Evolutionary conservation across 2,888 invertebrate genomes (phyloP).

Genomic region (Diachrysia chrysitis): DNA sequence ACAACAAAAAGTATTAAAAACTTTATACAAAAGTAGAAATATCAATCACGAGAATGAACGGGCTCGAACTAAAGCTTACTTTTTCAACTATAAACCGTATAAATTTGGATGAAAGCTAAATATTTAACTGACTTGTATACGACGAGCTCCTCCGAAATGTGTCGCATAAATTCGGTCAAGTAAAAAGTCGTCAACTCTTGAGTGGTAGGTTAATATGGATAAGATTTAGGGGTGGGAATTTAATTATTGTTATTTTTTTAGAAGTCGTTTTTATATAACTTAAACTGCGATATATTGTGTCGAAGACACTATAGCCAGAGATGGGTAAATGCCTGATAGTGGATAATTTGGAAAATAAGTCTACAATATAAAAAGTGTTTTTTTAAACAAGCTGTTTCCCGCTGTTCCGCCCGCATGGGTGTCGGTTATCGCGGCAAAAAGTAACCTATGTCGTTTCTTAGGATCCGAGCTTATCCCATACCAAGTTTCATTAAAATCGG

Average conservation of each 20-base stretch:
- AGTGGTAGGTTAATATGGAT: slow-evolving; percentile 62
- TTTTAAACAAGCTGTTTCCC: no score
- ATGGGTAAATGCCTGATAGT: no score
- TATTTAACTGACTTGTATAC: slow-evolving; percentile 86
- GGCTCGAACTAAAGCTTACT: slow-evolving; percentile 75
- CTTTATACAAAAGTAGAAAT: slow-evolving; percentile 52
- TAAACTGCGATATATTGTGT: no score
- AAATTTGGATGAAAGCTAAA: slow-evolving; percentile 84
- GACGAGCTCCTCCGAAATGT: slow-evolving; percentile 83
- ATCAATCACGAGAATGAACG: slow-evolving; percentile 81
- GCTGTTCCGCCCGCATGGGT: no score
- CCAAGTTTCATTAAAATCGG: no score
- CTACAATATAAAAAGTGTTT: no score
- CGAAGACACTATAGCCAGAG: no score
- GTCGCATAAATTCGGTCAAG: slow-evolving; percentile 85
- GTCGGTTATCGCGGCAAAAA: no score
- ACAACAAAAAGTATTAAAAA: not conserved
- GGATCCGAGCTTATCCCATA: no score
- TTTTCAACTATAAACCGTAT: slow-evolving; percentile 81
- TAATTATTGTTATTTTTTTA: not conserved
- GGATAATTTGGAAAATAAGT: no score
- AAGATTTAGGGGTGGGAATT: slow-evolving; percentile 29
- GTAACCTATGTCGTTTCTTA: no score
- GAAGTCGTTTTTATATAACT: not conserved
- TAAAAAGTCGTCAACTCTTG: slow-evolving; percentile 84